Conservation (phyloP, 2,888 invertebrate genomes). For the Cephus spinipes region DNA sequence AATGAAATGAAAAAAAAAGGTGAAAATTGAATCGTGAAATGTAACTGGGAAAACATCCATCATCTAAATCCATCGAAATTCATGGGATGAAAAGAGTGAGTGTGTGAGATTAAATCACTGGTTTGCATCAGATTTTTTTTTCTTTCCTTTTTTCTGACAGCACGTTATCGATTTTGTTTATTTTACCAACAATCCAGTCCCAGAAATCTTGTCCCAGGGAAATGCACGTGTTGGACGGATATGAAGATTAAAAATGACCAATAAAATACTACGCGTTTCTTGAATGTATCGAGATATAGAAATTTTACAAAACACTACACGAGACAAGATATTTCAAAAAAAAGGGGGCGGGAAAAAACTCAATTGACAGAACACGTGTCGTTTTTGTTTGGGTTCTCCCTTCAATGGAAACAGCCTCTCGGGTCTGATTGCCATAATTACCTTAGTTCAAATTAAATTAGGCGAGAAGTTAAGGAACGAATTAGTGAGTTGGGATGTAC, state of each 20-base stretch:
- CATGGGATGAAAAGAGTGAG: not conserved
- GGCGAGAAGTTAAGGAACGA: constrained; percentile 54
- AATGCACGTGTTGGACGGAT: not conserved
- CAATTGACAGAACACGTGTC: constrained; percentile 45
- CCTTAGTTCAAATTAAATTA: constrained; percentile 54
- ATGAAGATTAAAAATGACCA: not conserved
- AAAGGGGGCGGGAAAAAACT: not conserved
- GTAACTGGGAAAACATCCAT: not conserved
- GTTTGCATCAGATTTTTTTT: not conserved
- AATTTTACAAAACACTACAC: constrained; percentile 23
- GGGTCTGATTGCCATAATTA: constrained; percentile 56
- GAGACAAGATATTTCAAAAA: constrained; percentile 3
- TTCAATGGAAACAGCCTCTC: constrained; percentile 45
- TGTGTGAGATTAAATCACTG: not conserved
- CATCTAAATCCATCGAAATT: not conserved
- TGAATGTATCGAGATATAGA: not conserved
- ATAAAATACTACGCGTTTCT: not conserved
- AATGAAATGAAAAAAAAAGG: not conserved
- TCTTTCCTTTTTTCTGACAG: not conserved
- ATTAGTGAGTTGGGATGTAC: constrained; percentile 44
- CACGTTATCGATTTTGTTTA: not conserved
- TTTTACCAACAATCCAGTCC: not conserved
- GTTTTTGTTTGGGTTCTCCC: constrained; percentile 27
- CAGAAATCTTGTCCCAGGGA: not conserved
- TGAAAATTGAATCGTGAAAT: not conserved